A percentile compares a stretch with the other conserved stretches of the same genome.
phyloP scores from a whole-genome alignment of 2,888 invertebrate genomes.

The Stegophylla sp. region DNA sequence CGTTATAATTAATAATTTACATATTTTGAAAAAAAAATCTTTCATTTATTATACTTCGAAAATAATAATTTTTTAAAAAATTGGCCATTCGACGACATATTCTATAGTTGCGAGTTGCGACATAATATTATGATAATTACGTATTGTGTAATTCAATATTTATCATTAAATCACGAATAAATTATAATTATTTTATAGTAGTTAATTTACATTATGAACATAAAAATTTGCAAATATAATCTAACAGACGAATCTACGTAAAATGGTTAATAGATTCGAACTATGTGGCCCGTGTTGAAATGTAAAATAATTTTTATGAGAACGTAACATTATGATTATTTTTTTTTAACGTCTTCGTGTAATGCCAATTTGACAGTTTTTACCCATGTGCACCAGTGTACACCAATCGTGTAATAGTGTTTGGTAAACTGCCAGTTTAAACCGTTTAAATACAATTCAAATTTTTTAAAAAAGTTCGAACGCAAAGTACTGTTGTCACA shows the following conservation, averaged over 20 bases:
- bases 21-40: no score
- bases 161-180: not conserved
- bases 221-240: not conserved
- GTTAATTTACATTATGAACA: not conserved
- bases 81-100: not conserved
- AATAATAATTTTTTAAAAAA: not conserved
- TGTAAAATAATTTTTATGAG: no score
- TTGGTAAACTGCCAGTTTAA: not conserved
- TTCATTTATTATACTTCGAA: no score
- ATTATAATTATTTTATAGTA: not conserved
- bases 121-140: conserved; percentile 4
- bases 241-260: not conserved
- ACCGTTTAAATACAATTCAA: not conserved
- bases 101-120: no score
- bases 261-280: not conserved
- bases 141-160: not conserved
- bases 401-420: not conserved
- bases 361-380: conserved; percentile 8
- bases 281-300: not conserved
- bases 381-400: not conserved
- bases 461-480: not conserved
- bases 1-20: no score
- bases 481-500: not conserved
- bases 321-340: not conserved
- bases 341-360: not conserved